Evolutionary conservation across 2,888 invertebrate species (phyloP), one percentile per base, ranked within the genome.

Genomic region (Tribolium freemani): DNA sequence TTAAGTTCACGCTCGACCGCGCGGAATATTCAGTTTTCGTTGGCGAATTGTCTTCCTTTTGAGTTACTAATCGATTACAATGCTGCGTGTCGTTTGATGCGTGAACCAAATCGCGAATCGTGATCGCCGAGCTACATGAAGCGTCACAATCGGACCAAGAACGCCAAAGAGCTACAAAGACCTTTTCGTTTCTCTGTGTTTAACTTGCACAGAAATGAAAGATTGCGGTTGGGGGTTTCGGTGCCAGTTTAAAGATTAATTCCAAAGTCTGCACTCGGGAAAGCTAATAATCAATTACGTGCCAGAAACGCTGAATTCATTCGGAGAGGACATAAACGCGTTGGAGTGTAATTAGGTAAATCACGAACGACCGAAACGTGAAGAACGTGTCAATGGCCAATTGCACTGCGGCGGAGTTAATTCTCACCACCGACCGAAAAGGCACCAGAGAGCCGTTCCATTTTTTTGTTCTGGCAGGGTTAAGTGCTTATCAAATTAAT

Each of bases 1-100:
- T 83, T 81, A 78, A 81, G 78, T 83, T 83, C 76, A 73, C 80
- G 83, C 83, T 82, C 78, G 80, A 76, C 78, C 77, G 81, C 81
- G 81, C 77, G 81, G 79, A 83, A 83, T 83, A 82, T 83, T 82
- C 76, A 81, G 82, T 82, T 83, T 80, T 78, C 78, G 79, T 77
- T 76, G 75, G 76, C 73, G 77, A 77, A 81, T 82, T 79, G 81
- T 80, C 80, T 81, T 80, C 79, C 79, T 79, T 79, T 79, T 68
- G 68, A 72, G 61, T 70, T 50, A 64, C 73, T 67, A 79, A 79
- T 79, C 80, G 80, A 81, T 80, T 78, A 80, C 68, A 73, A 75
- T 60, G 75, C 78, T 79, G 79, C 79, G 74, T 79, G 79, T 74
- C 71, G 77, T 38, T 68, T 76, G 80, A 79, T 80, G 81, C 81